Base-by-base conservation (phyloP, 2,113 vertebrate species). In the Rhodinocichla rosea region DNA sequence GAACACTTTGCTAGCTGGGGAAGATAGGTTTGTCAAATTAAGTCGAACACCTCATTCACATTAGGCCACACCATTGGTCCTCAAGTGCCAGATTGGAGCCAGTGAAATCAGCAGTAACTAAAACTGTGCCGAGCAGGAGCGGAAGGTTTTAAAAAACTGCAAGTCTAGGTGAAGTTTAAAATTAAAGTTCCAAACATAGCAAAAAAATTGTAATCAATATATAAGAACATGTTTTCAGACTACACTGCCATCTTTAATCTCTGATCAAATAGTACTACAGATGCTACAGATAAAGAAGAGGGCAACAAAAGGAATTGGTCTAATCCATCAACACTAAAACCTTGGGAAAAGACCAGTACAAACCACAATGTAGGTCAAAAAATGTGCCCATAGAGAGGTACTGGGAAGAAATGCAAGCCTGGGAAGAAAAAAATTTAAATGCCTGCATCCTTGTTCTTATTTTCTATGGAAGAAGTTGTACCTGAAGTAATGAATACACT, bases 401-500 rank as follows among this genome's bases (percentile, higher is more conserved):
- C 28, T n/a, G 27, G 37, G n/a, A 52, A 56, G 49, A 60, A 78
- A 84, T 90, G 49, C 27, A 83, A 70, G 3, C 22, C 9, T 60
- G 53, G n/a, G 20, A 91, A 81, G 73, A 76, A 62, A 63, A 23
- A 33, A 77, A 7, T 80, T 62, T n/a, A 80, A 80, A 59, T 64
- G 64, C 28, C 27, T 82, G 22, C 10, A 47, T 70, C 13, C 26
- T 37, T 44, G 10, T 27, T 88, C 67, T 83, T 83, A 18, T 56
- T 88, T 90, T 49, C 80, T 59, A 2, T 30, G 55, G 42, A 62
- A 89, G 45, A 92, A 77, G 50, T 52, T 94, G 62, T 55, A 77
- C 76, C 59, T 71, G 40, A 79, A 83, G 55, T 91, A 90, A 95
- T 95, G 93, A 96, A 91, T 57, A 52, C 68, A 80, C 71, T 91